phyloP scores from a whole-genome alignment of 2,888 invertebrate species.

The Metopia argyrocephala region DNA sequence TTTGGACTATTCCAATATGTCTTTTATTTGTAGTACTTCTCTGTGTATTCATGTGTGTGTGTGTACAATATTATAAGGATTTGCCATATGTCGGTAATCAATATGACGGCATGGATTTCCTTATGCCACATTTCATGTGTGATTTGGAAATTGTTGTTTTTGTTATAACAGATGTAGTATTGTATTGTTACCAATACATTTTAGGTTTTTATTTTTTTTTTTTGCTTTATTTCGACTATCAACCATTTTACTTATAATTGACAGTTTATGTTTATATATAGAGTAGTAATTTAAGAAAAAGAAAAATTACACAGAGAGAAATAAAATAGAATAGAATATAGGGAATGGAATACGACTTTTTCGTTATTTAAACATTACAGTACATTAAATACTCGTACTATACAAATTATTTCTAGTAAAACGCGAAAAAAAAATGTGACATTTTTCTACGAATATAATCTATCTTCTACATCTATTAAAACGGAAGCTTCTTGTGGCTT shows the following conservation, averaged over 20 bases:
- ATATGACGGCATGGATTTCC: constrained; percentile 47
- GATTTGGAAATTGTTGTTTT: background rate
- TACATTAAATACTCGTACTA: background rate
- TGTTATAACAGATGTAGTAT: background rate
- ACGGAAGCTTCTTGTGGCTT: no score
- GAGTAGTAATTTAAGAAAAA: background rate
- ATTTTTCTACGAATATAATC: no score
- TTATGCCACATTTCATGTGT: constrained; percentile 31
- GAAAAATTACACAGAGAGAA: background rate
- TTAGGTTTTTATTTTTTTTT: background rate
- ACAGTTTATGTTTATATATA: constrained; percentile 24
- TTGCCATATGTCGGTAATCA: constrained; percentile 27
- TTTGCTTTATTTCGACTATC: constrained; percentile 7
- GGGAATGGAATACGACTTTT: background rate
- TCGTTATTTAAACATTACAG: background rate
- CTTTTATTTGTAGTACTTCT: background rate
- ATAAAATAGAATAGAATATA: background rate
- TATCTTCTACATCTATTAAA: no score
- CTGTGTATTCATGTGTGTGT: background rate
- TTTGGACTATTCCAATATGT: constrained; percentile 8
- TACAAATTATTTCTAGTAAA: background rate
- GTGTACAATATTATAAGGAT: background rate
- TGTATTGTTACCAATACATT: background rate
- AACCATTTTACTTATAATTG: constrained; percentile 43
- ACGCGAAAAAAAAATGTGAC: no score